Evolutionary conservation across 92 coral and sea anemone genomes (phyloP).

Genomic region (Anthopleura xanthogrammica): DNA sequence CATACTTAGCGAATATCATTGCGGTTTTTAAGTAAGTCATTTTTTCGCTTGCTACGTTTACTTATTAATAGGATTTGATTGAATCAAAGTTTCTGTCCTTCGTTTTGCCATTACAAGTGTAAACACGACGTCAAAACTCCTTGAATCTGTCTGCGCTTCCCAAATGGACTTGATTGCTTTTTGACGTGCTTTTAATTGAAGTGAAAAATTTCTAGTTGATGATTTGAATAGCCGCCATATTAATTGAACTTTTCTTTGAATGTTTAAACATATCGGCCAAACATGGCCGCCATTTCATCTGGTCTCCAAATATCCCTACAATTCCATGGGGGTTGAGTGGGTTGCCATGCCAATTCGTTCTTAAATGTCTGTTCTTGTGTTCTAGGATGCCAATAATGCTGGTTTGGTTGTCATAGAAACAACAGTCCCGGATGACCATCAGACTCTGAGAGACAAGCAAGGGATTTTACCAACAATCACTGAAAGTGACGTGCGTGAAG

Average conservation of each 20-base stretch:
- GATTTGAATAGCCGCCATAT: too few relatives aligned
- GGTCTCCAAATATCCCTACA: too few relatives aligned
- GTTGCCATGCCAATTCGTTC: background rate
- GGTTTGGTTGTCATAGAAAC: slow-evolving; percentile 12
- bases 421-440: background rate
- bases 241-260: too few relatives aligned
- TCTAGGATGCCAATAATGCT: background rate
- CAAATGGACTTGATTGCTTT: background rate
- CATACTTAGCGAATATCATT: too few relatives aligned
- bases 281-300: too few relatives aligned
- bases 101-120: background rate
- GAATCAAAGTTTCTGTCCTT: background rate
- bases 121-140: background rate
- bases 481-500: slow-evolving; percentile 34
- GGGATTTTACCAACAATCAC: slow-evolving; percentile 41
- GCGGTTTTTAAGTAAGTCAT: too few relatives aligned
- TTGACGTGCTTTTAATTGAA: background rate
- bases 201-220: background rate
- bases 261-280: too few relatives aligned
- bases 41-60: background rate
- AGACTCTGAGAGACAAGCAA: slow-evolving; percentile 30
- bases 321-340: background rate
- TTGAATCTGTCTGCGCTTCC: background rate
- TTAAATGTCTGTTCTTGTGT: background rate
- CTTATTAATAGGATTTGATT: background rate